phyloP scores from a whole-genome alignment of 1,140 invertebrate species.

The Coboldia fuscipes region DNA sequence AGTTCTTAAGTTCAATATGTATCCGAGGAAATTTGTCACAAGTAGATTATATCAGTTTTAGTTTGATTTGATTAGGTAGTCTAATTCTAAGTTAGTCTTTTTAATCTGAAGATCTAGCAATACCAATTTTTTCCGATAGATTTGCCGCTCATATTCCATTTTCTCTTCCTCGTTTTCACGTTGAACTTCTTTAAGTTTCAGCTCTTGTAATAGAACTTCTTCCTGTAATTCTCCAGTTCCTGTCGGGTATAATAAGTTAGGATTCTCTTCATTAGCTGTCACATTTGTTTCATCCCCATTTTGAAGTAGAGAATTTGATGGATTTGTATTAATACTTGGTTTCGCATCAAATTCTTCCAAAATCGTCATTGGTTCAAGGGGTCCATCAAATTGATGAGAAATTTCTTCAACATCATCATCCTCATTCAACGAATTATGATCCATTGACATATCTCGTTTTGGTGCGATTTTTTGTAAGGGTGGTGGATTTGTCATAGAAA shows the following conservation, averaged over 20 bases:
- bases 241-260: not conserved
- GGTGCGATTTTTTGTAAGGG: not conserved
- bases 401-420: not conserved
- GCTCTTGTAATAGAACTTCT: not conserved
- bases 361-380: not conserved
- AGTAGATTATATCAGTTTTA: too few species aligned
- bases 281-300: not conserved
- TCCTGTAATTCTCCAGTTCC: not conserved
- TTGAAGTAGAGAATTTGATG: not conserved
- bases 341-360: not conserved
- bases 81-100: not conserved
- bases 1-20: too few species aligned
- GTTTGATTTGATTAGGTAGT: not conserved
- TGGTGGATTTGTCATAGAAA: not conserved
- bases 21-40: too few species aligned
- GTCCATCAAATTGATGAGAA: not conserved
- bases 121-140: not conserved
- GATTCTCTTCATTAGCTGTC: not conserved
- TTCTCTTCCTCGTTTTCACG: not conserved
- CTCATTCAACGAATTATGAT: not conserved
- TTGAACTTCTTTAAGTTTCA: not conserved
- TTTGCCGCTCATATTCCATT: not conserved
- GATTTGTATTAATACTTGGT: not conserved
- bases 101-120: not conserved
- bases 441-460: not conserved